Conservation (phyloP, 2,797 vertebrate genomes). For the Notolepis coatsorum region DNA sequence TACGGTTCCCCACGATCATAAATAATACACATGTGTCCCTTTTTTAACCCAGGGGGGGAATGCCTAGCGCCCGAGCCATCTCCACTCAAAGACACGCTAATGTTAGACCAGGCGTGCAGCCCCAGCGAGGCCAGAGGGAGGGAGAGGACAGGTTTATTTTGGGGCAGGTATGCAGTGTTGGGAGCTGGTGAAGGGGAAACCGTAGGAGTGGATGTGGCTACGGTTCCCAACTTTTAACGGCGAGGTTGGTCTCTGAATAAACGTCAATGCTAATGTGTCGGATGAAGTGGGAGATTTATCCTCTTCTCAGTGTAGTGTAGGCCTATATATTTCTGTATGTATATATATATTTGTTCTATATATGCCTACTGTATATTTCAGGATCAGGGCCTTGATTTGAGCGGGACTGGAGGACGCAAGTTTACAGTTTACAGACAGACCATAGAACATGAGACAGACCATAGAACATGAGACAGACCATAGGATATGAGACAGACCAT, state of each 20-base stretch:
- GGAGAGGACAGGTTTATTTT: constrained; percentile 58
- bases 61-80: constrained; percentile 26
- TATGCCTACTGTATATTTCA: no score
- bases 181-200: not conserved
- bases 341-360: no score
- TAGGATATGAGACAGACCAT: no score
- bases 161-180: constrained; percentile 49
- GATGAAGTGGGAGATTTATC: not conserved
- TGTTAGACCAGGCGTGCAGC: constrained; percentile 61
- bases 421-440: no score
- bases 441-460: no score
- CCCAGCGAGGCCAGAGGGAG: constrained; percentile 27
- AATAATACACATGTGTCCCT: constrained; percentile 54
- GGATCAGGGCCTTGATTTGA: not conserved
- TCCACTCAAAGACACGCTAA: constrained; percentile 60
- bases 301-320: no score
- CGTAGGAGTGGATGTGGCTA: not conserved
- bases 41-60: constrained; percentile 44
- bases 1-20: constrained; percentile 37
- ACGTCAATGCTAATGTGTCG: not conserved
- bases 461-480: no score
- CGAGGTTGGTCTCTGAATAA: not conserved
- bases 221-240: not conserved
- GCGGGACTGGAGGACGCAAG: not conserved
- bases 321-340: no score